Evolutionary conservation across 2,797 vertebrate species (phyloP), one percentile per base, ranked within the genome.

Genomic region (Myoxocephalus aenaeus): DNA sequence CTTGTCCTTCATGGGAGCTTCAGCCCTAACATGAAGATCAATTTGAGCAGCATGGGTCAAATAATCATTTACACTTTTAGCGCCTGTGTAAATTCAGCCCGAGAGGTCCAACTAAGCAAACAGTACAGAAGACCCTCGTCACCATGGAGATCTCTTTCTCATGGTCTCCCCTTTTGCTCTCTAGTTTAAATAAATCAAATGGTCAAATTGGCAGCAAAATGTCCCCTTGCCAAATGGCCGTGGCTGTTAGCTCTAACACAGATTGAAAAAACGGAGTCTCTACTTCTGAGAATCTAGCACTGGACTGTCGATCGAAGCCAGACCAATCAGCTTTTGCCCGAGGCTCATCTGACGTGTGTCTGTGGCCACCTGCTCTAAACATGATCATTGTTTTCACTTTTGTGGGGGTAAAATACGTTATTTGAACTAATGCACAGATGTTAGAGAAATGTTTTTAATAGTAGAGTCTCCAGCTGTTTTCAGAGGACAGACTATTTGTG

Each of bases 61-160:
- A 64, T 68, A 70, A 65, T 56, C 51, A 66, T 58, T 71, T 50
- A 61, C 48, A 56, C 50, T 7, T 74, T 11, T 9, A 56, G 40
- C 54, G 73, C 9, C 44, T 74, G 75, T 81, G 71, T 74, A 77
- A 77, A 73, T 80, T 73, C 53, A 67, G 57, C 66, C 67, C 48
- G 34, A 10, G 5, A 65, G 64, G 73, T 75, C 59, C 57, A 77
- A 58, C 44, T 79, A 46, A 67, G 77, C 73, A 86, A 90, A 80
- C 68, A 20, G 53, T 7, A 9, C 75, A 74, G 42, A 53, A 76
- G 18, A 22, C 46, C 34, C 50, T 63, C 8, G 61, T 87, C 72
- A 65, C 65, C 81, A 77, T 86, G 82, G 84, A 81, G 73, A 88
- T 64, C 65, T 42, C 63, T 36, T 20, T 67, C 58, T 72, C 69